A percentile compares a stretch with the other conserved stretches of the same genome.
Evolutionary conservation across 37 sponge, comb jelly and placozoan genomes (phyloP).

Genomic region (Haliclona indistincta): DNA sequence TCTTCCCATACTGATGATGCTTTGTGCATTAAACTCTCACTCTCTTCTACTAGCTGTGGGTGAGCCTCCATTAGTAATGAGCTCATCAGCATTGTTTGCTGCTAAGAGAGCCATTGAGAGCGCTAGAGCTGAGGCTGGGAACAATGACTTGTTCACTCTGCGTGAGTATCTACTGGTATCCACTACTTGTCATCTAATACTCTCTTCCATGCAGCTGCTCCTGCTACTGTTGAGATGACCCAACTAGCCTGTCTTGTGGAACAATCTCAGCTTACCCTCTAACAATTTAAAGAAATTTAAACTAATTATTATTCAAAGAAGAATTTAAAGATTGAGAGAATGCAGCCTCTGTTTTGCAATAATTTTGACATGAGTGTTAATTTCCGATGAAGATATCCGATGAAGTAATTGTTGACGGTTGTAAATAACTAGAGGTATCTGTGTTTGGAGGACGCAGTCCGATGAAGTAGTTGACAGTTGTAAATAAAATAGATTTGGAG

Average conservation of each 20-base stretch:
- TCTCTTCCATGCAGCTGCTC: conserved; percentile 49
- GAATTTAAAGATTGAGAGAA: no score
- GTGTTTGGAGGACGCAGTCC: no score
- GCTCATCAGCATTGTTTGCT: conserved; percentile 74
- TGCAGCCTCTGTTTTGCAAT: no score
- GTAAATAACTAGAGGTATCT: no score
- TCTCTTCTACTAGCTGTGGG: conserved; percentile 54
- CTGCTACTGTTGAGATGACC: conserved; percentile 76
- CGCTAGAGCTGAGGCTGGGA: conserved; percentile 46
- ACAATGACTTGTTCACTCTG: conserved; percentile 27
- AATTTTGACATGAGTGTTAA: no score
- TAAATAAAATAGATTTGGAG: no score
- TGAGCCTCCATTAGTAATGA: conserved; percentile 78
- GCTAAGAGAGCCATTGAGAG: conserved; percentile 68
- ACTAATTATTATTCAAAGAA: no score
- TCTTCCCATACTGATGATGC: background rate
- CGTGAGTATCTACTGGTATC: conserved; percentile 8
- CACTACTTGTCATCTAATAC: background rate
- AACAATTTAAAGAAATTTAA: conserved; percentile 8
- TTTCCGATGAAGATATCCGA: no score
- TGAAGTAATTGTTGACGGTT: no score
- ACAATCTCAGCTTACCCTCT: conserved; percentile 52
- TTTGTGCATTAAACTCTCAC: no score
- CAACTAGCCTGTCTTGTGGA: conserved; percentile 65
- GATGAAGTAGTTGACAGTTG: no score